Base-by-base conservation (phyloP, 2,888 invertebrate genomes). In the Hemaris fuciformis region DNA sequence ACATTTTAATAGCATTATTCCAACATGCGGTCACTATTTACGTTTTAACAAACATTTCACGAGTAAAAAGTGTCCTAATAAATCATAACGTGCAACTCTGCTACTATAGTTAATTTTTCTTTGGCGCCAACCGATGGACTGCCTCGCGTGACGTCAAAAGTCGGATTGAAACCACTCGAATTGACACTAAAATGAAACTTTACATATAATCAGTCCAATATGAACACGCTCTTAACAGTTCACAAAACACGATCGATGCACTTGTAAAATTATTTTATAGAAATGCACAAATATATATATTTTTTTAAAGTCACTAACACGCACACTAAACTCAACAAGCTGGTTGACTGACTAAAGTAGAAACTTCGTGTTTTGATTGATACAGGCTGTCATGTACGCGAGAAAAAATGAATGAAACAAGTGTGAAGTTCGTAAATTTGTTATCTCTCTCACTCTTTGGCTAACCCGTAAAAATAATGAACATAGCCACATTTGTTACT, bases 1-100 rank as follows among this genome's bases (percentile, higher is more conserved):
- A 74, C 91, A 92, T 91, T 92, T 92, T 76, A 92, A 84, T 76
- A 92, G 81, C 92, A 92, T 92, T 85, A 79, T 89, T 88, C 75
- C 71, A 78, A 75, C 75, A 77, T 75, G 75, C 69, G 75, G 80
- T 84, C 87, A 87, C 82, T 76, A 83, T 79, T 74, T 77, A 66
- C 64, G 76, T 83, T 83, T 83, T 83, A 84, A 86, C 76, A 73
- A 84, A 80, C 80, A 82, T 74, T 71, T 79, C 77, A 76, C 70
- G 70, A 70, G 68, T 66, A 69, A 64, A 73, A 75, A 79, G 72
- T 78, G 76, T 82, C 78, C 77, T 67, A 72, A 68, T 75, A 75
- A 78, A 83, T 73, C 77, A 81, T 80, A 84, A 81, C 81, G 85
- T 77, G 65, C 72, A 71, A 68, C 61, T 72, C 65, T 67, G 66